These are phyloP conservation scores for Pristis pectinata DNA, from an alignment of 2,797 vertebrate genomes.

Conservation along the genomic window DNA sequence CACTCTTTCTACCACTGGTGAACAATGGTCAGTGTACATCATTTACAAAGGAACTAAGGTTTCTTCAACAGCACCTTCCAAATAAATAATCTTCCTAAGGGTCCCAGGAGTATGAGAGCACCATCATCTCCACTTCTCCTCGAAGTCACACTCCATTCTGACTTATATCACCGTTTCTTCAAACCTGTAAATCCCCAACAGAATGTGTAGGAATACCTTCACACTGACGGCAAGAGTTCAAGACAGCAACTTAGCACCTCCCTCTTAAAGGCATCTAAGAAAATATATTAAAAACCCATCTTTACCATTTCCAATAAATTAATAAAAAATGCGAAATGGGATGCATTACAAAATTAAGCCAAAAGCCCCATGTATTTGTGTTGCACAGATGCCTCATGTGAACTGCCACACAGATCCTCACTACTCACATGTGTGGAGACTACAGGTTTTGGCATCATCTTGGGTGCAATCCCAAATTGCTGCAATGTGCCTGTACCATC, in stretches of 20 bases:
- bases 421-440: slow-evolving; percentile 66
- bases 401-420: slow-evolving; percentile 56
- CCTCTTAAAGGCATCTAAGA: background rate
- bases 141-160: background rate
- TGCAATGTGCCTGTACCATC: slow-evolving; percentile 91
- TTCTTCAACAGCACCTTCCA: background rate
- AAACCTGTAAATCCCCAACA: background rate
- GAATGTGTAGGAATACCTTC: background rate
- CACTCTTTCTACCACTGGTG: background rate
- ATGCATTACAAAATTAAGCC: slow-evolving; percentile 39
- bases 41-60: background rate
- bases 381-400: slow-evolving; percentile 23
- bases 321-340: background rate
- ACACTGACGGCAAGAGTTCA: background rate
- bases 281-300: background rate
- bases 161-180: background rate
- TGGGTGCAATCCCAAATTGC: slow-evolving; percentile 67
- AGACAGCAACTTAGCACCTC: background rate
- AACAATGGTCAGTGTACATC: background rate
- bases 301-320: background rate
- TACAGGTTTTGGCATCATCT: slow-evolving; percentile 50
- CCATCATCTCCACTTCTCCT: background rate
- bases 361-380: slow-evolving; percentile 41
- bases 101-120: background rate
- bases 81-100: background rate